Evolutionary conservation across 2,113 vertebrate genomes (phyloP), one percentile per base, ranked within the genome.

Genomic region (Halichoeres trimaculatus): DNA sequence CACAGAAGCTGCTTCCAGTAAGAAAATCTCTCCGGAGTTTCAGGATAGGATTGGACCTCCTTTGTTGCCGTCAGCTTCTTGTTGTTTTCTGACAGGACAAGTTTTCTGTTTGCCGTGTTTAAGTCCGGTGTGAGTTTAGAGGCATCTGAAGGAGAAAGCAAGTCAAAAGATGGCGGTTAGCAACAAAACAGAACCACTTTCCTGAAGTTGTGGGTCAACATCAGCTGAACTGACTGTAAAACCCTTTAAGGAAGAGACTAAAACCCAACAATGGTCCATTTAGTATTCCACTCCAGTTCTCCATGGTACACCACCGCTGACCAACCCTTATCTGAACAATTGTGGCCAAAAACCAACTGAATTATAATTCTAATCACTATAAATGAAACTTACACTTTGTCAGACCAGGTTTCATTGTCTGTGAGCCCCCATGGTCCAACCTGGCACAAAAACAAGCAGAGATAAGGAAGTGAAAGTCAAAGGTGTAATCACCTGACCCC

Each of bases 1-100:
- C 78, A 80, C 59, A 89, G n/a, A 22, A 86, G 1, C 84, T 89
- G 87, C 51, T 80, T 78, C 76, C 81, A 75, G 58, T 75, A 53
- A 14, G 74, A 47, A 59, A 86, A 86, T 16, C 81, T 67, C 2
- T 78, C 65, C n/a, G 81, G 22, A 45, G 62, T n/a, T 54, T 82
- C 76, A 19, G 84, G 63, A 58, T 78, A 78, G 1, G 50, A 8
- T 73, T 80, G 81, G 1, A 40, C 40, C 22, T 65, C 8, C 58
- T 0, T 50, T 8, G 0, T 0, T n/a, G 62, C 1, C 2, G 48
- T 41, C 54, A 78, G 45, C 16, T 34, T 80, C n/a, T 3, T 69
- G 72, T 81, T 70, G 68, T 65, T 10, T 8, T 82, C 13, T 0
- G 65, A 80, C 54, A 86, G 13, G 3, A n/a, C 0, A 0, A 82